phyloP scores from a whole-genome alignment of 2,113 vertebrate genomes.

The Gorsachius goisagi region DNA sequence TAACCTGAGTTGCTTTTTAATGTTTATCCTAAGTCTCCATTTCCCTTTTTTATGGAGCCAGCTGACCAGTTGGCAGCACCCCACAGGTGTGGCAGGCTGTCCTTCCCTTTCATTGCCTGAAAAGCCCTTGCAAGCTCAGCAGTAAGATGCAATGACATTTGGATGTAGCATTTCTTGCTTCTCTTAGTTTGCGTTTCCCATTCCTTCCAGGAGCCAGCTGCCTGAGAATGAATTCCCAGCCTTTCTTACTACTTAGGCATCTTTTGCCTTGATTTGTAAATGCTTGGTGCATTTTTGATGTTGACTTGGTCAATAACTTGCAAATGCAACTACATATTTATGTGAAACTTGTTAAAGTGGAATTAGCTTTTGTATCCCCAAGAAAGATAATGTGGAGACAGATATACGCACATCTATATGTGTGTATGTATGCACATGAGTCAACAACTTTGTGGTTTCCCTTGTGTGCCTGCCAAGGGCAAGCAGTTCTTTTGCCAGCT shows the following conservation, averaged over 20 bases:
- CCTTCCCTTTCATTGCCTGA: not conserved
- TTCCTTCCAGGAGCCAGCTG: not conserved
- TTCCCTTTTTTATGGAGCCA: not conserved
- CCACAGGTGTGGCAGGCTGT: not conserved
- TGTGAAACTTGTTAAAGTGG: not conserved
- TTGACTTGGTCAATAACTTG: not conserved
- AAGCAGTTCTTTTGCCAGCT: not conserved
- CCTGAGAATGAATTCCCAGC: not conserved
- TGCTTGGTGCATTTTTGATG: not conserved
- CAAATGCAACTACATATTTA: not conserved
- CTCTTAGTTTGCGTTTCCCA: not conserved
- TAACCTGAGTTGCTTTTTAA: not conserved
- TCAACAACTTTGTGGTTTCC: not conserved
- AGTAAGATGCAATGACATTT: not conserved
- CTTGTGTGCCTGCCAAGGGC: not conserved
- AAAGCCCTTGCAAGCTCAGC: conserved; percentile 28
- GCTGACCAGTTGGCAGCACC: conserved; percentile 1
- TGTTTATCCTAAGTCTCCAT: not conserved
- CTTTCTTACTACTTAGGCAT: not conserved
- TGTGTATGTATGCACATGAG: rapidly evolving
- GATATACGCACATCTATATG: not conserved
- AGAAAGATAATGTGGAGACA: not conserved
- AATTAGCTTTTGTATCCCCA: not conserved
- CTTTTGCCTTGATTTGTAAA: not conserved
- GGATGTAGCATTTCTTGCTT: not conserved